Base-by-base conservation (phyloP, 1,140 invertebrate species). In the Neoseiulus cucumeris region DNA sequence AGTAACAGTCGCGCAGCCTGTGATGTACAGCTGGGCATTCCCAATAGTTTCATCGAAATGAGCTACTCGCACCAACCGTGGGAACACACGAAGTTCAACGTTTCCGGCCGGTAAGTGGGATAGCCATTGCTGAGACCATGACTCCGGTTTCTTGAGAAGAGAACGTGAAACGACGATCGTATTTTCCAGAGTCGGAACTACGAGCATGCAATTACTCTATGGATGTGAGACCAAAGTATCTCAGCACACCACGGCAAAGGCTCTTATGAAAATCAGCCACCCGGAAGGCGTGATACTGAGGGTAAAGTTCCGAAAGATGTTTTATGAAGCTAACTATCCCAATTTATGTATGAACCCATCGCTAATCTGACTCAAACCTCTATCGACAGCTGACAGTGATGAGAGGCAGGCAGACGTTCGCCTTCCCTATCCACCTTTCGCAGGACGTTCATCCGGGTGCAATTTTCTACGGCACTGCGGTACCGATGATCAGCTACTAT, bases 151-250 rank as follows among this genome's bases (percentile, higher is more conserved):
- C n/a, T n/a, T n/a, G n/a, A n/a, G n/a, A n/a, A n/a, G n/a, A n/a
- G n/a, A n/a, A n/a, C n/a, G n/a, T n/a, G n/a, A n/a, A n/a, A n/a
- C n/a, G n/a, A n/a, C n/a, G n/a, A n/a, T n/a, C n/a, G n/a, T n/a
- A n/a, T n/a, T n/a, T 69, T 69, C 17, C 65, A 92, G 89, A 76
- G 77, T 83, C 68, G 91, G 91, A 20, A 88, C 89, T 7, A 87
- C 91, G 75, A 91, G 90, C 29, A 84, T 83, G 1, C 78, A 87
- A 66, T 74, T 91, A 0, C 90, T 94, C 74, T 95, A 93, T 74
- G 90, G 90, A 0, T 85, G 85, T 30, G 89, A 95, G 71, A 94
- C 93, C 70, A 91, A 89, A 76, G 81, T 96, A 17, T 91, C 91
- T 0, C 83, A 90, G 72, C 87, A 91, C 70, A 93, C 87, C 70